Conservation (phyloP, 2,797 vertebrate species). For the Pogonophryne albipinna region DNA sequence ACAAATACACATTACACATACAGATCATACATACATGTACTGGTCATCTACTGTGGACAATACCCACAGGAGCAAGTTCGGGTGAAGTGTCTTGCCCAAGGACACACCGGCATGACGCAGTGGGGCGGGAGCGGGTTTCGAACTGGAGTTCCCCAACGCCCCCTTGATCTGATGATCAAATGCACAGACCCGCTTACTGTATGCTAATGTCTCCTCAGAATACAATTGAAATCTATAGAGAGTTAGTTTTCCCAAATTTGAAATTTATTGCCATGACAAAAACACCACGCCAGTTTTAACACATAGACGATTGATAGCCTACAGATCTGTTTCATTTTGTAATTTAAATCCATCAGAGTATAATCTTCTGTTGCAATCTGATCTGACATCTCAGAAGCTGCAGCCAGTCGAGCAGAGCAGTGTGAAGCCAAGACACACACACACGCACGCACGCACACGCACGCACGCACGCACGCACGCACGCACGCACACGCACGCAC, state of each 20-base stretch:
- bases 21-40: no score
- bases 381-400: constrained; percentile 56
- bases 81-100: no score
- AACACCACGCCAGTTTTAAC: neutral
- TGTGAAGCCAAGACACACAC: constrained; percentile 20
- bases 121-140: no score
- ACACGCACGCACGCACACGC: rapidly evolving
- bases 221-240: neutral
- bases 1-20: no score
- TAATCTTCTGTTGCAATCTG: constrained; percentile 63
- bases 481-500: constrained; percentile 26
- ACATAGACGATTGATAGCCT: constrained; percentile 13
- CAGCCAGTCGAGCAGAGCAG: constrained; percentile 53
- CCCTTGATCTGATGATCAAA: no score
- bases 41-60: no score
- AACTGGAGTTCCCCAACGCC: no score
- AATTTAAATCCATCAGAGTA: constrained; percentile 54
- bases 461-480: constrained; percentile 3
- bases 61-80: no score
- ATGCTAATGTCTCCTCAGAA: neutral
- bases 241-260: no score
- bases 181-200: no score
- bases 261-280: no score
- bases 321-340: constrained; percentile 54
- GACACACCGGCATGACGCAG: no score